Evolutionary conservation across 1,140 invertebrate species (phyloP), one percentile per base, ranked within the genome.

Genomic region (Trichonephila clavipes): DNA sequence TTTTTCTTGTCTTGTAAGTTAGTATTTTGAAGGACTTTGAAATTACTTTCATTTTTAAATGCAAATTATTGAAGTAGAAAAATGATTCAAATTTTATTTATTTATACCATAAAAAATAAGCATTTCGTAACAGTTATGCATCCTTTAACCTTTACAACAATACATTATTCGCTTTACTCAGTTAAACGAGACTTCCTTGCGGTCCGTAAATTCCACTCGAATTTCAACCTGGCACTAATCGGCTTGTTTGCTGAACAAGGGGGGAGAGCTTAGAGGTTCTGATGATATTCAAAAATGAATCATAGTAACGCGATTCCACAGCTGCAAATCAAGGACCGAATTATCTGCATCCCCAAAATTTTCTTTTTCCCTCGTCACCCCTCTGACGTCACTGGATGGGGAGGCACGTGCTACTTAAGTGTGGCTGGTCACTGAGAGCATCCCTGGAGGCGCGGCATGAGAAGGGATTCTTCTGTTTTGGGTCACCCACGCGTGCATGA

Each of bases 251-350:
- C 28, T 34, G 24, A 18, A 16, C 34, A 34, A 40, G 72, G 4
- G 51, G 0, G 14, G 16, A 40, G 72, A 2, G 51, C 2, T 5
- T 3, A 51, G 51, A 0, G 51, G 10, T 10, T 51, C 51, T 12
- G 72, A 3, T 16, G 16, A 14, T 28, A 40, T 77, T 77, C 72
- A 77, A 77, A 77, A 77, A 40, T 77, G 72, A 77, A 77, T 77
- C 72, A 77, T 77, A 40, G 72, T 40, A 77, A 77, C 72, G 12
- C 72, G 72, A 77, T 77, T 77, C 72, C 72, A 77, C 72, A 77
- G 44, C 82, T 83, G 82, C 82, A 59, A 59, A 83, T 59, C 82
- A 83, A n/a, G 82, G 44, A 21, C 44, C 51, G n/a, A 44, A n/a
- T 40, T 19, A 81, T 81, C 40, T 40, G 24, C 77, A 51, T 82